These are phyloP conservation scores for Melozone crissalis DNA, from an alignment of 2,113 vertebrate genomes.

Conservation along the genomic window DNA sequence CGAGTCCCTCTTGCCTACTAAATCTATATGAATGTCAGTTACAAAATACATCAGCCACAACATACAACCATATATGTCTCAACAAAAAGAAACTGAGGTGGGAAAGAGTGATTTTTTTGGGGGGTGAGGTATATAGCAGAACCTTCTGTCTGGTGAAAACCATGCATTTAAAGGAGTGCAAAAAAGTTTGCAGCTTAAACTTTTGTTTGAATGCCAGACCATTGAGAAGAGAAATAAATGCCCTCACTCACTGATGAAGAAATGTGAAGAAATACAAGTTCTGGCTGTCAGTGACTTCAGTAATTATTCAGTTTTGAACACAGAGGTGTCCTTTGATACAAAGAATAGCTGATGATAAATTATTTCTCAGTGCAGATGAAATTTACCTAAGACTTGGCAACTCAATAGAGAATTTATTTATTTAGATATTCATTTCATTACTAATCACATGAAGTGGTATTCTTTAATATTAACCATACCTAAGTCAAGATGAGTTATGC, in stretches of 20 bases:
- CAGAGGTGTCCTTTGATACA: background rate
- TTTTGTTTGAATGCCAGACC: background rate
- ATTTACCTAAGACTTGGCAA: background rate
- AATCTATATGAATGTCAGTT: constrained; percentile 1
- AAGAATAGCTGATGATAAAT: background rate
- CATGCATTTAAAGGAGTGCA: background rate
- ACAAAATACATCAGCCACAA: background rate
- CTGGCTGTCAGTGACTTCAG: background rate
- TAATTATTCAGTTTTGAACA: background rate
- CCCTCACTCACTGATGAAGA: background rate
- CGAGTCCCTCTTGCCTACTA: background rate
- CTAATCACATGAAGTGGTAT: background rate
- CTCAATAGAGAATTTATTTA: background rate
- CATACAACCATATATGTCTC: background rate
- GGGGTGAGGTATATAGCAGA: background rate
- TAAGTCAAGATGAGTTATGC: background rate
- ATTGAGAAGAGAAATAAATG: background rate
- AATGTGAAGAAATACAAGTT: background rate
- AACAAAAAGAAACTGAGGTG: background rate
- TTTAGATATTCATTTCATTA: background rate
- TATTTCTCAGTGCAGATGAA: background rate
- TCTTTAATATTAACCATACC: background rate
- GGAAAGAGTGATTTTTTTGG: background rate
- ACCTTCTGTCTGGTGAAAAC: background rate
- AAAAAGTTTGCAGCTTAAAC: background rate